phyloP scores from a whole-genome alignment of 2,113 vertebrate genomes.

The Nibea coibor region DNA sequence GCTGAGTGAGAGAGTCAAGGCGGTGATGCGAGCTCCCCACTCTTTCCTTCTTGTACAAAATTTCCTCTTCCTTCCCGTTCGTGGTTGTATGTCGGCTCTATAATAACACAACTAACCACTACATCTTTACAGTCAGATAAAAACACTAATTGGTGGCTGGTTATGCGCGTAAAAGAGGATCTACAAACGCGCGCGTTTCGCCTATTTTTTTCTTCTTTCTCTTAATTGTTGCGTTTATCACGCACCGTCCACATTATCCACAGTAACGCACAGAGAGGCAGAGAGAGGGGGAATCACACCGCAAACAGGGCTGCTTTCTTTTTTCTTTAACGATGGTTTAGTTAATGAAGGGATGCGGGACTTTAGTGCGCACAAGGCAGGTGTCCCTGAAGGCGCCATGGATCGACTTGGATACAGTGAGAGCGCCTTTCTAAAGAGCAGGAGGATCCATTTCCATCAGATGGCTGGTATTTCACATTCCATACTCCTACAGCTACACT shows the following conservation, averaged over 20 bases:
- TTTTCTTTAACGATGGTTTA: constrained; percentile 5
- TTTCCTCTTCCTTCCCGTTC: constrained; percentile 94
- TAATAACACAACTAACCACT: constrained; percentile 90
- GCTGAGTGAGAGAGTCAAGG: constrained; percentile 83
- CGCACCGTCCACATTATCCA: not conserved
- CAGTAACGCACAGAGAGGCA: not conserved
- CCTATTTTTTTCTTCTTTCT: constrained; percentile 27
- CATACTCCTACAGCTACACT: not conserved
- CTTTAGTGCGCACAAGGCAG: constrained; percentile 68
- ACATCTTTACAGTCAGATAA: constrained; percentile 82
- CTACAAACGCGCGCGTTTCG: constrained; percentile 41
- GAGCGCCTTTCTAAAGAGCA: constrained; percentile 34
- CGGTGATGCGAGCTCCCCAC: constrained; percentile 88
- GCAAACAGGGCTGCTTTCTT: not conserved
- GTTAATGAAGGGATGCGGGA: constrained; percentile 38
- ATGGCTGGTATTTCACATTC: constrained; percentile 72
- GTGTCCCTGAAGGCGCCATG: constrained; percentile 72
- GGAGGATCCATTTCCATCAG: constrained; percentile 60
- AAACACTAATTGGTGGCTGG: constrained; percentile 77
- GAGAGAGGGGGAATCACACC: not conserved
- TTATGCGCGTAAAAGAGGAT: constrained; percentile 45
- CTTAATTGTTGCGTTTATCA: constrained; percentile 8
- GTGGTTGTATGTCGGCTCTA: constrained; percentile 90
- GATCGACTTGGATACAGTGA: constrained; percentile 51
- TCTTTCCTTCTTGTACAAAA: constrained; percentile 93